Base-by-base conservation (phyloP, 2,888 invertebrate genomes). In the Protodeltote pygarga region DNA sequence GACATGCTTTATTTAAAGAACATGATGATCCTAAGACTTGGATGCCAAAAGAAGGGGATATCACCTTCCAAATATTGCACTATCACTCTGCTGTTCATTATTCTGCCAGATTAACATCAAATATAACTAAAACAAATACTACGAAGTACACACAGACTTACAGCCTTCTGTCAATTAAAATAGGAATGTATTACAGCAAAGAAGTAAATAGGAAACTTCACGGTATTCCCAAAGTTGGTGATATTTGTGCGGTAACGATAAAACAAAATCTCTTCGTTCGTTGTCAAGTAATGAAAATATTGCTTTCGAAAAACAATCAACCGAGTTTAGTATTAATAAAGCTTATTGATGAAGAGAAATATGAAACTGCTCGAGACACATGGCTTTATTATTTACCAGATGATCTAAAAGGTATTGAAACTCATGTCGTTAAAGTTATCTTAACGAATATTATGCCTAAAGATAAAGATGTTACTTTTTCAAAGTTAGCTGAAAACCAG, bases 51-150 rank as follows among this genome's bases (percentile, higher is more conserved):
- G 79, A 81, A 28, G 95, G 95, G 0, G 73, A 83, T 2, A 84
- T 95, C 2, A 93, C 92, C 39, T 94, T 95, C 50, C 90, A 92
- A 73, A 89, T 95, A 3, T 66, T 93, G 5, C 80, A 92, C 55
- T 89, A 94, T 15, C 91, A 93, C 39, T 92, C 94, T 55, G 95
- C 95, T 0, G 93, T 93, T 0, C 91, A 93, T 44, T 95, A 93
- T 70, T 93, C 94, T 8, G 95, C 93, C 0, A 90, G 94, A 40
- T 46, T 92, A n/a, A 49, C 86, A 0, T 69, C 84, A 0, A 77
- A 77, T 27, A 55, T 49, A 0, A 61, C 61, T 1, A 70, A 79
- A 8, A 71, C 66, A 1, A 57, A 55, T 8, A 64, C 59, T 0
- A 66, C 23, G 5, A 89, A 84, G 47, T 91, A 80, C 37, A 78